A percentile compares a stretch with the other conserved stretches of the same genome.
Evolutionary conservation across 2,113 vertebrate species (phyloP).

Genomic region (Dipodomys ordii): DNA sequence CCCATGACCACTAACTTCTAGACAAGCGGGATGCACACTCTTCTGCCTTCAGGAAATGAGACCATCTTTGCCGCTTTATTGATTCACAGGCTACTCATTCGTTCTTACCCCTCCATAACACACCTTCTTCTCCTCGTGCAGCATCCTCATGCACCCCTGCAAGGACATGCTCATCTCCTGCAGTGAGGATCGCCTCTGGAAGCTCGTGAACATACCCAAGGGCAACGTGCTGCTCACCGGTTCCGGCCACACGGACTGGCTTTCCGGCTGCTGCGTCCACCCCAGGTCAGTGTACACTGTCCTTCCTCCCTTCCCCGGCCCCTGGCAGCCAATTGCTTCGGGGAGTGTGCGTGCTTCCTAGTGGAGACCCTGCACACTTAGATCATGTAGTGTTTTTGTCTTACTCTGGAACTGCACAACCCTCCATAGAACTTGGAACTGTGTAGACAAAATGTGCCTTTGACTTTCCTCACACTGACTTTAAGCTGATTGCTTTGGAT

Average conservation of each 20-base stretch:
- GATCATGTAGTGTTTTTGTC: slow-evolving; percentile 56
- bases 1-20: not conserved
- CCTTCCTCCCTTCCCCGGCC: not conserved
- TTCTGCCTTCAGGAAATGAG: not conserved
- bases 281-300: slow-evolving; percentile 86
- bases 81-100: not conserved
- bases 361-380: not conserved
- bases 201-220: slow-evolving; percentile 85
- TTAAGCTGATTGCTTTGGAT: slow-evolving; percentile 83
- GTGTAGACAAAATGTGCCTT: slow-evolving; percentile 72
- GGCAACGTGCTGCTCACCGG: slow-evolving; percentile 87
- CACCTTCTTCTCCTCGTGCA: slow-evolving; percentile 54
- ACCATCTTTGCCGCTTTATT: not conserved
- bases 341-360: slow-evolving; percentile 47
- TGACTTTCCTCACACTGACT: slow-evolving; percentile 79
- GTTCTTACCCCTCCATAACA: not conserved
- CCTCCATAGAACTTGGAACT: slow-evolving; percentile 67
- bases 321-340: slow-evolving; percentile 28
- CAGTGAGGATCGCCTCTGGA: slow-evolving; percentile 90
- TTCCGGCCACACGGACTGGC: slow-evolving; percentile 90
- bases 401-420: not conserved
- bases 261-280: slow-evolving; percentile 90
- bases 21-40: rapidly evolving
- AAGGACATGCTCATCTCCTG: slow-evolving; percentile 85
- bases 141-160: slow-evolving; percentile 85